Evolutionary conservation across 2,888 invertebrate species (phyloP).

Genomic region (Eupeodes luniger): DNA sequence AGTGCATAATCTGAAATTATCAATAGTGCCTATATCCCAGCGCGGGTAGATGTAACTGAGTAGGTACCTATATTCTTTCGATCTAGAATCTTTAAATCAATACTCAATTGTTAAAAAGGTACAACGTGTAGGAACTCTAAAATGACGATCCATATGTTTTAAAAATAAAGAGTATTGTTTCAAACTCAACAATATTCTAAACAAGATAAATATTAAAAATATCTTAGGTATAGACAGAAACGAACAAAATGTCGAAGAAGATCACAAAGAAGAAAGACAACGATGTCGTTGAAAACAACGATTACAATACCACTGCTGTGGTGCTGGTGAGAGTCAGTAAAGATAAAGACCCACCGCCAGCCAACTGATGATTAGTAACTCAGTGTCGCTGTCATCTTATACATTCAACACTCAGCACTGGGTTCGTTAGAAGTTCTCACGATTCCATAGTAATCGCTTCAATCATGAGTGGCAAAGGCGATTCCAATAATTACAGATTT

Average conservation of each 20-base stretch:
- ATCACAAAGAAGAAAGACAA: conserved; percentile 54
- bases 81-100: neutral
- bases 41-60: neutral
- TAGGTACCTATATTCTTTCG: neutral
- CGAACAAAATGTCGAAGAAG: conserved; percentile 32
- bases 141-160: neutral
- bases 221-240: conserved; percentile 22
- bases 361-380: conserved; percentile 44
- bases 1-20: no score
- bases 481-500: conserved; percentile 42
- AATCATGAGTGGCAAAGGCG: conserved; percentile 35
- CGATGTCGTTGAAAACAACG: conserved; percentile 49
- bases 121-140: neutral
- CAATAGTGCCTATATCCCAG: neutral
- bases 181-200: no score
- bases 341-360: conserved; percentile 33
- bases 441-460: conserved; percentile 14
- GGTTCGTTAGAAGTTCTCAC: conserved; percentile 63
- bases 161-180: no score
- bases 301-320: neutral
- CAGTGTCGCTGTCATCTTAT: conserved; percentile 53
- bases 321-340: neutral
- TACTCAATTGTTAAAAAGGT: neutral
- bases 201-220: conserved; percentile 38
- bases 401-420: conserved; percentile 26